phyloP scores from a whole-genome alignment of 2,888 invertebrate species.

The Drosophila prostipennis region DNA sequence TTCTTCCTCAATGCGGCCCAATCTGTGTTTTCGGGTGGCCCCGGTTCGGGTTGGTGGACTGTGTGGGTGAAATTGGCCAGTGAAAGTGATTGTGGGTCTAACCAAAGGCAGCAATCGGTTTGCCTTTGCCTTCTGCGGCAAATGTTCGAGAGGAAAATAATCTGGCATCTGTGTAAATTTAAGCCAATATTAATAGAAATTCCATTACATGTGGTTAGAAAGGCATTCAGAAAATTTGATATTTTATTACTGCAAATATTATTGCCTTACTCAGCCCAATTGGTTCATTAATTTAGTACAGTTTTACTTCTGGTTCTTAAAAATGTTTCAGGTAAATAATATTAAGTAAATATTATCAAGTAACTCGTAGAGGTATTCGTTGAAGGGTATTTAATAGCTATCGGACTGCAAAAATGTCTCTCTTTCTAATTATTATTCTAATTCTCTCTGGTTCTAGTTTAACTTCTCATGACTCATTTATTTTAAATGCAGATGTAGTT shows the following conservation, averaged over 20 bases:
- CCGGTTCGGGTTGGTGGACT: conserved; percentile 34
- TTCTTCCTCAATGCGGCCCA: conserved; percentile 32
- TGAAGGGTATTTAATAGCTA: too few species aligned
- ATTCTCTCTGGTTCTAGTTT: not conserved
- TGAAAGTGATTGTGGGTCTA: conserved; percentile 60
- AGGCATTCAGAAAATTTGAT: not conserved
- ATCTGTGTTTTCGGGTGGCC: conserved; percentile 24
- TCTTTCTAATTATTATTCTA: too few species aligned
- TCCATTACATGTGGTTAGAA: conserved; percentile 25
- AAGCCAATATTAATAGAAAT: conserved; percentile 33
- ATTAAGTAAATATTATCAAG: too few species aligned
- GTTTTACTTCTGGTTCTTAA: too few species aligned
- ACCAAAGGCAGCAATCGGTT: conserved; percentile 28
- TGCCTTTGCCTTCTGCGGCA: conserved; percentile 9
- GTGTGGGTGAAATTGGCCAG: conserved; percentile 54
- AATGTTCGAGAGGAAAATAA: conserved; percentile 3
- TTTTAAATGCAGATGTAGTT: too few species aligned
- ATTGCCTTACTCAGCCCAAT: not conserved
- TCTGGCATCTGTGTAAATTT: conserved; percentile 6
- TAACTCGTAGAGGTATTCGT: too few species aligned
- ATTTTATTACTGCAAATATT: not conserved
- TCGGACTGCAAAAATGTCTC: too few species aligned
- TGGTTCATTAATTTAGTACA: not conserved
- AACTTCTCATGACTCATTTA: not conserved
- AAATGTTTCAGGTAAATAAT: too few species aligned